A percentile compares a stretch with the other conserved stretches of the same genome.
These are phyloP conservation scores for Rhinolophus ferrumequinum DNA, from an alignment of 2,113 vertebrate genomes.

Conservation along the genomic window DNA sequence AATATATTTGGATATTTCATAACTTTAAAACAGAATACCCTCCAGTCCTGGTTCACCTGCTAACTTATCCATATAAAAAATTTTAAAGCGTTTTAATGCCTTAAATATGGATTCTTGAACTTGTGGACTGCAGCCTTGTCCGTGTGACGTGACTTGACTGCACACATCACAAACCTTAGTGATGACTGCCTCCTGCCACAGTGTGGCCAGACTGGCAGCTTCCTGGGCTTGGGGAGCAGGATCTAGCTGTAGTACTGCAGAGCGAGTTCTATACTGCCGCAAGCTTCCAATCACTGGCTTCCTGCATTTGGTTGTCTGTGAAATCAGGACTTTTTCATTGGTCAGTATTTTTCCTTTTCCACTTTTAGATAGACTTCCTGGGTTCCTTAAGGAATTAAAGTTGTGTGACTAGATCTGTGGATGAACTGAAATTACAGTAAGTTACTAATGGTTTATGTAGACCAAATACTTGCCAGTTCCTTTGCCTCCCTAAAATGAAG, in stretches of 20 bases:
- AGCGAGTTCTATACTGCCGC: neutral
- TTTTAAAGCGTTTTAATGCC: neutral
- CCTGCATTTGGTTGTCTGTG: neutral
- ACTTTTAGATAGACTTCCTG: neutral
- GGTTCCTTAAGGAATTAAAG: neutral
- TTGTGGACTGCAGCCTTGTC: neutral
- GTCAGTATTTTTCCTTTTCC: neutral
- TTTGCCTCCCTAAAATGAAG: constrained; percentile 6
- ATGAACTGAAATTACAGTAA: neutral
- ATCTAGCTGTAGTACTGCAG: neutral
- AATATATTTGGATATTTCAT: neutral
- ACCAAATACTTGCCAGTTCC: neutral
- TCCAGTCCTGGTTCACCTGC: neutral
- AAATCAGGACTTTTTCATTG: neutral
- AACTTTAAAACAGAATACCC: neutral
- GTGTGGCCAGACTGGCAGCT: neutral
- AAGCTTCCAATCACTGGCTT: neutral
- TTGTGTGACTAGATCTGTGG: neutral
- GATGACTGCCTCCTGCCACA: neutral
- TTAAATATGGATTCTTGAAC: neutral
- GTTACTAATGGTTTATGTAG: neutral
- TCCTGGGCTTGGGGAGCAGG: neutral
- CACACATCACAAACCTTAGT: neutral
- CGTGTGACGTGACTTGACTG: neutral
- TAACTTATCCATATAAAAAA: neutral